Evolutionary conservation across 2,113 vertebrate genomes (phyloP).

Genomic region (Protobothrops flavoviridis): DNA sequence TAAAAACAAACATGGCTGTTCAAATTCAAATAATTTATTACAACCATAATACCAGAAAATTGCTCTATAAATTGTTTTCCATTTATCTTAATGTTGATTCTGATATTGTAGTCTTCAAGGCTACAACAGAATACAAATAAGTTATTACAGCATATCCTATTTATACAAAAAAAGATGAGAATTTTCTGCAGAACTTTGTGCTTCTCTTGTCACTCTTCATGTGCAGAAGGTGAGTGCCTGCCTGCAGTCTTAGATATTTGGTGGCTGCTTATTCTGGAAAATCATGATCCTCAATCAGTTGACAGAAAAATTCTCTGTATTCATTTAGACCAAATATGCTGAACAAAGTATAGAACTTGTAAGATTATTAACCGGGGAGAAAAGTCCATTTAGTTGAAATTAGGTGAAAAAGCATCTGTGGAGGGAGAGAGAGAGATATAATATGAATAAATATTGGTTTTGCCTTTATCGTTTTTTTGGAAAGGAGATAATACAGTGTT

Average conservation of each 20-base stretch:
- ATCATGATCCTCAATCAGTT: neutral
- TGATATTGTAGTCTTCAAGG: neutral
- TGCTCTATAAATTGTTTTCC: neutral
- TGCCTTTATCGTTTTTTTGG: neutral
- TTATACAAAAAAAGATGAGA: neutral
- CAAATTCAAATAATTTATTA: neutral
- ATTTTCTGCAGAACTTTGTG: neutral
- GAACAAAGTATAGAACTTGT: neutral
- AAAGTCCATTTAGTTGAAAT: neutral
- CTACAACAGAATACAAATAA: neutral
- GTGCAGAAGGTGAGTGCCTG: neutral
- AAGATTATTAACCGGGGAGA: neutral
- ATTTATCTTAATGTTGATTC: constrained; percentile 2
- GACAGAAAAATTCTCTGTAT: neutral
- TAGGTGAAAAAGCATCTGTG: neutral
- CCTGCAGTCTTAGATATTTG: neutral
- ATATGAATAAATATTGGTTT: too few species aligned
- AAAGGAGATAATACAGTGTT: neutral
- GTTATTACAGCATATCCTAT: neutral
- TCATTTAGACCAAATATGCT: neutral
- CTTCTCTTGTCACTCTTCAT: neutral
- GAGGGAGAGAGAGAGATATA: neutral
- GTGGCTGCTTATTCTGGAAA: neutral
- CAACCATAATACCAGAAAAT: neutral
- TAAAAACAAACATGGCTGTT: neutral